A percentile compares a stretch with the other conserved stretches of the same genome.
phyloP scores from a whole-genome alignment of 2,113 vertebrate species.

The Notarius quadriscutis region DNA sequence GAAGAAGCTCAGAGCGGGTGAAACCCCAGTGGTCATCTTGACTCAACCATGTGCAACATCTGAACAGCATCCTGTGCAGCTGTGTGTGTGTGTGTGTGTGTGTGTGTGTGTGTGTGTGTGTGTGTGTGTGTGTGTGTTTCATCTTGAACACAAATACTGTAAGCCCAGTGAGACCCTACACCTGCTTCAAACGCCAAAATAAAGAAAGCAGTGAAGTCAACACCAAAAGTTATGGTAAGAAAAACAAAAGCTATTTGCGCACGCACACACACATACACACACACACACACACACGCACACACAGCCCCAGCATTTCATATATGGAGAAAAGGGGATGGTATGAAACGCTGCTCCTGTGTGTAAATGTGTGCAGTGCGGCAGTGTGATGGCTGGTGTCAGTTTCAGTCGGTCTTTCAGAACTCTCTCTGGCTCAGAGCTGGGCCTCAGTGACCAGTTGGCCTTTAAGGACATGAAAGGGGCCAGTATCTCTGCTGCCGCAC shows the following conservation, averaged over 20 bases:
- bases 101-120: constrained; percentile 8
- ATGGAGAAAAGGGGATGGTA: not conserved
- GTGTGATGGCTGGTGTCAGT: constrained; percentile 41
- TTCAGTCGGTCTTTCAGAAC: constrained; percentile 40
- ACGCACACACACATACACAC: not conserved
- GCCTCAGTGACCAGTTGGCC: constrained; percentile 41
- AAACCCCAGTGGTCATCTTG: constrained; percentile 52
- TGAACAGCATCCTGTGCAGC: constrained; percentile 49
- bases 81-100: constrained; percentile 26
- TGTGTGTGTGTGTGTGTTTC: not conserved
- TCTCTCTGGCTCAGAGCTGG: constrained; percentile 25
- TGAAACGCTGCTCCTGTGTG: not conserved
- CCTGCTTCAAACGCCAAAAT: constrained; percentile 38
- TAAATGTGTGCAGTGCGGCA: constrained; percentile 19
- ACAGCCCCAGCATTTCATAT: not conserved
- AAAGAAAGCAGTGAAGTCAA: constrained; percentile 22
- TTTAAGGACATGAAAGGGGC: constrained; percentile 45
- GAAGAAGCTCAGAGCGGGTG: constrained; percentile 38
- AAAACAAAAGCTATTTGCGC: not conserved
- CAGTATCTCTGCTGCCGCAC: constrained; percentile 31
- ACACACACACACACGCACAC: not conserved
- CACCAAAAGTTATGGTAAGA: constrained; percentile 17
- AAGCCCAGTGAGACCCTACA: constrained; percentile 33
- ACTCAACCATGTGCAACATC: constrained; percentile 52
- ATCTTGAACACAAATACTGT: constrained; percentile 40